phyloP scores from a whole-genome alignment of 2,888 invertebrate genomes.

The Chrysolina americana region DNA sequence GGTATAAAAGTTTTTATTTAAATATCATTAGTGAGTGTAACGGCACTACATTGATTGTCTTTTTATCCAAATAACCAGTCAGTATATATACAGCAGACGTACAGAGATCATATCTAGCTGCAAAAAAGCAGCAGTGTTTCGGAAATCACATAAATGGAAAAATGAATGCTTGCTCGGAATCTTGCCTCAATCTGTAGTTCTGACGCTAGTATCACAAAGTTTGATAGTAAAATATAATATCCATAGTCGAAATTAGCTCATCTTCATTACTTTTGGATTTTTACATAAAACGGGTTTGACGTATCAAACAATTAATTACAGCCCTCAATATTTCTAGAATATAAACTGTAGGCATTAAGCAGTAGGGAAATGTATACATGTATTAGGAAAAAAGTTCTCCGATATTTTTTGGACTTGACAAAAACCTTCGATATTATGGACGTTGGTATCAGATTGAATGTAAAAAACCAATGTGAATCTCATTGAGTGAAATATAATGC shows the following conservation, averaged over 20 bases:
- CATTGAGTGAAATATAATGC: too few species aligned
- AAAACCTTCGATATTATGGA: too few species aligned
- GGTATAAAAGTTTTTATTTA: slow-evolving; percentile 18
- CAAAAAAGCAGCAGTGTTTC: background rate
- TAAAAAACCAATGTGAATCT: too few species aligned
- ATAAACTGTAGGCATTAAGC: too few species aligned
- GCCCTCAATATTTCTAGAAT: too few species aligned
- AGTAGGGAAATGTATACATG: too few species aligned
- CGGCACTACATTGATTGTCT: slow-evolving; percentile 5
- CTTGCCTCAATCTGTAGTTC: slow-evolving; percentile 2
- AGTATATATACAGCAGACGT: slow-evolving; percentile 8
- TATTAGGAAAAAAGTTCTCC: too few species aligned
- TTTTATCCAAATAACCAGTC: slow-evolving; percentile 18
- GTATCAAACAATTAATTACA: too few species aligned
- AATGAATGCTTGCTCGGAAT: background rate
- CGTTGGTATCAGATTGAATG: too few species aligned
- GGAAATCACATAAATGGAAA: background rate
- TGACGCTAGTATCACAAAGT: background rate
- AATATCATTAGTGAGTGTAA: background rate
- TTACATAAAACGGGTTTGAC: too few species aligned
- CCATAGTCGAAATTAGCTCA: background rate
- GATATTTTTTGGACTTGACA: too few species aligned
- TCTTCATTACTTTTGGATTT: background rate
- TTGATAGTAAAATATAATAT: background rate
- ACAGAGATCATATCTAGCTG: slow-evolving; percentile 20